Percentiles rank a stretch among this genome's conserved stretches.
Conservation (phyloP, 2,888 invertebrate genomes). For the Nezara viridula region DNA sequence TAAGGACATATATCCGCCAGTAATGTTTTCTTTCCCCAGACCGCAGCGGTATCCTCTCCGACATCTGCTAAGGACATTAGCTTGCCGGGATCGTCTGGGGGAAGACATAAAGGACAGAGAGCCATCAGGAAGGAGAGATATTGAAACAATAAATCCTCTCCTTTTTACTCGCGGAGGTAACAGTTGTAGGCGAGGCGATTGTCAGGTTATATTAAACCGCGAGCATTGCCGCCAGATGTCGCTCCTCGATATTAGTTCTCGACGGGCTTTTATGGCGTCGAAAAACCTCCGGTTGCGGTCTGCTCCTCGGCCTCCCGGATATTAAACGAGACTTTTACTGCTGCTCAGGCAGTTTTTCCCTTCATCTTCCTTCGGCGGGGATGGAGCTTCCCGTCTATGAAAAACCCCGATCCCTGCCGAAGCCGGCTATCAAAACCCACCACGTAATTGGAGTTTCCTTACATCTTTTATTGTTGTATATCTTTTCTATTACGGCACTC, state of each 20-base stretch:
- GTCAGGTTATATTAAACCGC: constrained; percentile 55
- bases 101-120: constrained; percentile 34
- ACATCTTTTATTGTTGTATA: neutral
- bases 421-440: neutral
- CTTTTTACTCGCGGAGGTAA: constrained; percentile 43
- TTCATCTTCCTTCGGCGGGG: neutral
- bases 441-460: neutral
- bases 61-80: neutral
- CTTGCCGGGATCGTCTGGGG: neutral
- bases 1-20: neutral
- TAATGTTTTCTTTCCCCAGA: constrained; percentile 24
- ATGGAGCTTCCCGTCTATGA: neutral
- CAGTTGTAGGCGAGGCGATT: constrained; percentile 42
- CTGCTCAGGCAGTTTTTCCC: constrained; percentile 34
- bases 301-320: neutral
- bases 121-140: constrained; percentile 3
- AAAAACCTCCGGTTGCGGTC: constrained; percentile 41
- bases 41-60: neutral
- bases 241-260: constrained; percentile 34
- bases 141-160: constrained; percentile 54
- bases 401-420: neutral
- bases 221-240: constrained; percentile 52
- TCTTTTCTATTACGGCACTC: neutral
- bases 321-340: constrained; percentile 46
- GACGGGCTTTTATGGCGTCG: neutral